Conservation (phyloP, 1,140 invertebrate species). For the Drosophila parabipectinata region DNA sequence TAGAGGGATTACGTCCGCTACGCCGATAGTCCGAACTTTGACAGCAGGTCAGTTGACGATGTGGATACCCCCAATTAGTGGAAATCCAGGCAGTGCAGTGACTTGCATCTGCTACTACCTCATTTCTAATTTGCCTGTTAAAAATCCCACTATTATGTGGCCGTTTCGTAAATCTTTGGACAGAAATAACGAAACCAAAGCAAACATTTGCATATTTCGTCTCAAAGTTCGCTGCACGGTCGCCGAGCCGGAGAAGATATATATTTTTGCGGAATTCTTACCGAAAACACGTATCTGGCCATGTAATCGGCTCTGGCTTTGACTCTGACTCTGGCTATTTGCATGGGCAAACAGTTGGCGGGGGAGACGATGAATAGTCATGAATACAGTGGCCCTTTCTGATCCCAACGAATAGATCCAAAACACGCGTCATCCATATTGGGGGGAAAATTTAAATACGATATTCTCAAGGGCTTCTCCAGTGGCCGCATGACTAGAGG, state of each 20-base stretch:
- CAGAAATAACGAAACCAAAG: neutral
- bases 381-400: constrained; percentile 26
- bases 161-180: constrained; percentile 19
- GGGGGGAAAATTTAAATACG: constrained; percentile 19
- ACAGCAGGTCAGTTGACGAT: neutral
- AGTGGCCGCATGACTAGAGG: constrained; percentile 19
- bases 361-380: constrained; percentile 46
- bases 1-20: neutral
- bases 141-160: constrained; percentile 32
- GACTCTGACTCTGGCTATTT: neutral
- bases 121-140: constrained; percentile 43
- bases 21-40: constrained; percentile 13
- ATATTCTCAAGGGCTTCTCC: constrained; percentile 37
- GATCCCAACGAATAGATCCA: constrained; percentile 40
- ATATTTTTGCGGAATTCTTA: constrained; percentile 33
- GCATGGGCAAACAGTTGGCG: constrained; percentile 40
- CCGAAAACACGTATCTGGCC: constrained; percentile 28
- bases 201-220: constrained; percentile 37
- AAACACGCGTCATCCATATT: constrained; percentile 44
- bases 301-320: constrained; percentile 16
- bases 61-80: constrained; percentile 20
- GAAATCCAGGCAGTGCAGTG: neutral
- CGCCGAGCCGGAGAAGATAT: neutral
- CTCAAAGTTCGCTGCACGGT: constrained; percentile 39
- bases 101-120: constrained; percentile 1